Evolutionary conservation across 2,888 invertebrate species (phyloP), one percentile per base, ranked within the genome.

Genomic region (Oithona nana): DNA sequence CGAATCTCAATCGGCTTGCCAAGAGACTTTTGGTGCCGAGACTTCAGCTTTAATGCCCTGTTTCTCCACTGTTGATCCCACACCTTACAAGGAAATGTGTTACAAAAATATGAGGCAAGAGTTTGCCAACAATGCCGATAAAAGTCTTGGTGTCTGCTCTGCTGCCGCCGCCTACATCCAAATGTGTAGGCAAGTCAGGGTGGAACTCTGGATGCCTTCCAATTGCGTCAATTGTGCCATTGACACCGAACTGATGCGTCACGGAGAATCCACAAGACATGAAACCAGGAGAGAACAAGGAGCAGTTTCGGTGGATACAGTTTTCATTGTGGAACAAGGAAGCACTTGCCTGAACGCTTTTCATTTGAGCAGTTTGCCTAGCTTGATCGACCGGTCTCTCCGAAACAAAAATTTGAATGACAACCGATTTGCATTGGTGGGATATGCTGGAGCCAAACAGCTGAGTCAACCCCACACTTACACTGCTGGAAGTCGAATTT

Each of bases 351-450:
- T 20, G 11, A 22, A 52, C 20, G 13, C 28, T 11, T 13, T 28
- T 20, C 22, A 24, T 1, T 30, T 61, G 2, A 20, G 31, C n/a
- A 16, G 11, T 11, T 31, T 56, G 16, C 54, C 56, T 13, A 20
- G 11, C 26, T 48, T 56, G 1, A 20, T 62, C n/a, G 61, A 61
- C 24, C 13, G 1, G 11, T 52, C 61, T 8, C 31, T 61, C 3
- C 6, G 8, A 2, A 20, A 16, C 1, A 22, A 50, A 11, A 24
- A 24, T 8, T 26, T 61, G 16, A 30, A 22, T 6, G 24, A 56
- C 20, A 62, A 62, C 28, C 4, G 54, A 56, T 62, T 39, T 31
- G 55, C 56, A 4, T 16, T 62, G 13, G 62, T 62, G 13, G 62
- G 62, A 4, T 62, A 39, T 56, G 62, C 56, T 11, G 62, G 62